phyloP scores from a whole-genome alignment of 1,140 invertebrate genomes.

The Acromyrmex heyeri region DNA sequence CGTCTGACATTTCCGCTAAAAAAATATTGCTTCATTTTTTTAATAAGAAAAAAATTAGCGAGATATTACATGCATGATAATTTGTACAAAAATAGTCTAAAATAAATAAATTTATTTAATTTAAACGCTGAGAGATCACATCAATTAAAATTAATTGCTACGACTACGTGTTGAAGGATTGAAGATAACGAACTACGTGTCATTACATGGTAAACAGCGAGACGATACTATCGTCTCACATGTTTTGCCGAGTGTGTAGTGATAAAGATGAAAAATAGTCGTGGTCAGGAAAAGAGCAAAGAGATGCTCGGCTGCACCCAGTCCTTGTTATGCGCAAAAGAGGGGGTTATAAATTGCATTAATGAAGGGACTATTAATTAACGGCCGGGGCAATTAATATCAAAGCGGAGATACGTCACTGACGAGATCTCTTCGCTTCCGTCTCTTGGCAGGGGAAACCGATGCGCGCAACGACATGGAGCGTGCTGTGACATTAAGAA shows the following conservation, averaged over 20 bases:
- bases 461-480: slow-evolving; percentile 23
- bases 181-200: slow-evolving; percentile 1
- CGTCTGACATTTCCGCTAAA: neutral
- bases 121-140: neutral
- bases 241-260: slow-evolving; percentile 12
- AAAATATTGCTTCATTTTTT: neutral
- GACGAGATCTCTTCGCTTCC: slow-evolving; percentile 61
- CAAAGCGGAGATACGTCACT: slow-evolving; percentile 52
- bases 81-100: neutral
- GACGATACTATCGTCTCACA: slow-evolving; percentile 7
- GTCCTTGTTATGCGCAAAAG: neutral
- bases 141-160: neutral
- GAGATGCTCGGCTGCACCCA: neutral
- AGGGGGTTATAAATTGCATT: slow-evolving; percentile 69
- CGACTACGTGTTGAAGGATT: neutral
- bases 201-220: slow-evolving; percentile 12
- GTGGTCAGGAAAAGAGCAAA: slow-evolving; percentile 37
- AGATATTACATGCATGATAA: neutral
- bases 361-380: slow-evolving; percentile 72
- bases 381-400: slow-evolving; percentile 67
- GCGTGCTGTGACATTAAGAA: neutral
- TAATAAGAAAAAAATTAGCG: neutral
- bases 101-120: neutral
- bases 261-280: slow-evolving; percentile 55
- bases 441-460: slow-evolving; percentile 53